Evolutionary conservation across 2,888 invertebrate species (phyloP).

Genomic region (Zygogramma bicolorata): DNA sequence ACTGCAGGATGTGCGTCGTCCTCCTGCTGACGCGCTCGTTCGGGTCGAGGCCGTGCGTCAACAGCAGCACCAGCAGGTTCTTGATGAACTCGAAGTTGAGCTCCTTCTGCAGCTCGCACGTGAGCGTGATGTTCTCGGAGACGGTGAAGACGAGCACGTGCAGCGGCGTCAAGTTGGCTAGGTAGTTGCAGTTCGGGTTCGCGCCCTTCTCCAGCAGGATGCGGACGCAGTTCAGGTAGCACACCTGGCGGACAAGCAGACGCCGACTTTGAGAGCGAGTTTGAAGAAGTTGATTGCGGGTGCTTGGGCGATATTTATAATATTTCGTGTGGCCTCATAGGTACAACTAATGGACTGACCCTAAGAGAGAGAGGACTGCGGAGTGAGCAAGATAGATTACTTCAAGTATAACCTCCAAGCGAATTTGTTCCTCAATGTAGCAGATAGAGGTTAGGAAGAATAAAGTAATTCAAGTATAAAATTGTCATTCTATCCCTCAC

Average conservation of each 20-base stretch:
- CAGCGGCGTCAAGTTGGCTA: slow-evolving; percentile 76
- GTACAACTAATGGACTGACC: too few species aligned
- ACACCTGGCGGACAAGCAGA: slow-evolving; percentile 72
- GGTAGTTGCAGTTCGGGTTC: slow-evolving; percentile 79
- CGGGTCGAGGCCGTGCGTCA: slow-evolving; percentile 78
- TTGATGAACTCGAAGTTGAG: slow-evolving; percentile 79
- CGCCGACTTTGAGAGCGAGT: too few species aligned
- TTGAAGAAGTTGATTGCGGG: too few species aligned
- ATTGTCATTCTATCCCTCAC: too few species aligned
- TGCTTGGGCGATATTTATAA: too few species aligned
- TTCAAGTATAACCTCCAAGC: too few species aligned
- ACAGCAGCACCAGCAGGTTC: slow-evolving; percentile 74
- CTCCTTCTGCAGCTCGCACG: slow-evolving; percentile 76
- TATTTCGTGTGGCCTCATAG: too few species aligned
- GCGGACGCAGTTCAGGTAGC: slow-evolving; percentile 78
- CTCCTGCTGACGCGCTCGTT: slow-evolving; percentile 72
- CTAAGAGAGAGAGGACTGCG: too few species aligned
- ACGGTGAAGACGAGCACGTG: slow-evolving; percentile 80
- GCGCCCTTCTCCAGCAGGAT: slow-evolving; percentile 79
- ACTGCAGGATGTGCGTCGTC: slow-evolving; percentile 78
- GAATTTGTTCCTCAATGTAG: too few species aligned
- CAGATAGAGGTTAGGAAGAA: too few species aligned
- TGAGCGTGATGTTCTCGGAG: slow-evolving; percentile 78
- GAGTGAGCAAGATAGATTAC: too few species aligned
- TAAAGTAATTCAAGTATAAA: too few species aligned